Base-by-base conservation (phyloP, 1,140 invertebrate genomes). In the Drosophila repletoides region DNA sequence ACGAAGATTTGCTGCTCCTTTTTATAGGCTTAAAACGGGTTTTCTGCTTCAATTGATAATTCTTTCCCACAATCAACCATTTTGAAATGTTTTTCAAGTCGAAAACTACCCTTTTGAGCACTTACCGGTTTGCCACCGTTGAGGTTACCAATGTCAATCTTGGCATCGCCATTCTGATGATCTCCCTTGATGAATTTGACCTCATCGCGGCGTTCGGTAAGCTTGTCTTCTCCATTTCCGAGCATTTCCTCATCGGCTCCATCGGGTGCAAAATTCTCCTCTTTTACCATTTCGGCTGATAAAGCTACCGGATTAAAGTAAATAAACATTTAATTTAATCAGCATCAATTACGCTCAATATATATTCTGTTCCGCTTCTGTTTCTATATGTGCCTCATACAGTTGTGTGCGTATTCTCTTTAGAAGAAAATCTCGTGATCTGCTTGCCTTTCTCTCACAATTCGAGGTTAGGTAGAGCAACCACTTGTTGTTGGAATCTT, bases 151-250 rank as follows among this genome's bases (percentile, higher is more conserved):
- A 97, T 95, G 79, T 97, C 95, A 33, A 97, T 93, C 91, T 96
- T 97, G 0, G 96, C 94, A 87, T 97, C 96, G 0, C 96, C 96
- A 92, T 97, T 97, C 73, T 94, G 91, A 53, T 94, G 93, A 76
- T 94, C 94, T 19, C 91, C 92, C 17, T 92, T 91, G 24, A 94
- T 93, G 67, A 95, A 95, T 90, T 95, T 95, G 1, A 95, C 93
- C 58, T 92, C 91, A 24, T 93, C 93, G 51, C 93, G 93, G 22
- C 92, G 92, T 14, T 92, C 90, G 3, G 93, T 79, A 55, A 92
- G 91, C 71, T 93, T 93, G 1, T 92, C 92, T 14, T 58, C 38
- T 6, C 60, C 66, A 1, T 58, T 5, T 1, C 92, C 91, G 1
- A 95, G 91, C 92, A 95, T 93, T 70, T 93, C 93, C 79, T 95